Conservation (phyloP, 2,113 vertebrate genomes). For the Aptenodytes patagonicus region DNA sequence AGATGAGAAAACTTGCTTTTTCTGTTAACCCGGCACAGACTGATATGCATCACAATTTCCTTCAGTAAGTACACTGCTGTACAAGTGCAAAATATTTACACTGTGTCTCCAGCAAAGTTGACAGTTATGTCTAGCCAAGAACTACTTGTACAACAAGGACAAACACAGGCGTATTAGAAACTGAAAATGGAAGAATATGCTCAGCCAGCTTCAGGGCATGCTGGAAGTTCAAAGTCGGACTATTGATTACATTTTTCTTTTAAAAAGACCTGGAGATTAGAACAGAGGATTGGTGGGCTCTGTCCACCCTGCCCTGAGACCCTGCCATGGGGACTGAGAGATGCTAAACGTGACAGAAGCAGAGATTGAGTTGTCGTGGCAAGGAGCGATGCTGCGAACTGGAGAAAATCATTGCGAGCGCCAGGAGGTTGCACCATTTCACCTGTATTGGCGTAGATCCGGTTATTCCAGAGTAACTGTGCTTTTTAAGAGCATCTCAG, state of each 20-base stretch:
- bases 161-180: neutral
- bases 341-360: neutral
- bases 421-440: neutral
- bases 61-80: neutral
- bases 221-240: neutral
- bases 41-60: neutral
- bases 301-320: neutral
- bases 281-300: neutral
- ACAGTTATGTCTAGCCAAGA: slow-evolving; percentile 10
- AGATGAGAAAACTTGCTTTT: slow-evolving; percentile 10
- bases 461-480: neutral
- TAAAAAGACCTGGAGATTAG: neutral
- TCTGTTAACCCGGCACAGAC: neutral
- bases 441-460: neutral
- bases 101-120: slow-evolving; percentile 18
- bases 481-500: neutral
- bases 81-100: slow-evolving; percentile 36
- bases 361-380: neutral
- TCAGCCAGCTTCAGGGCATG: neutral
- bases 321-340: neutral
- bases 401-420: neutral
- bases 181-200: neutral
- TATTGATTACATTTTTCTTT: neutral
- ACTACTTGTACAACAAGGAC: neutral
- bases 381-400: neutral